Percentiles rank a stretch among this genome's conserved stretches.
Evolutionary conservation across 2,797 vertebrate genomes (phyloP).

Genomic region (Phrynocephalus guinanensis): DNA sequence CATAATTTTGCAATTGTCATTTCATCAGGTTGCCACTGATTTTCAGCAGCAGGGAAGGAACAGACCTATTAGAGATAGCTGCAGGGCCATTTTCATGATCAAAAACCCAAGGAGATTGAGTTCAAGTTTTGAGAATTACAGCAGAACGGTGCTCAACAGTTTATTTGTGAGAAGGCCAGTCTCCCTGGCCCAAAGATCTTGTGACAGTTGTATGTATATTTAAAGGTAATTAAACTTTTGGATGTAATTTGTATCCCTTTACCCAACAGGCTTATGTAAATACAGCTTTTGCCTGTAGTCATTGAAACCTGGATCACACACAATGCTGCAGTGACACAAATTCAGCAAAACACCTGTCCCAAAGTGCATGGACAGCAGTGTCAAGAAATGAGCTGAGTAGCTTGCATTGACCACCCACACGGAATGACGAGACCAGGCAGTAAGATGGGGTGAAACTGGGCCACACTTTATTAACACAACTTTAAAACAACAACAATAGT

Average conservation of each 20-base stretch:
- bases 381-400: background rate
- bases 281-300: background rate
- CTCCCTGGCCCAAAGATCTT: background rate
- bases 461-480: too few relatives aligned
- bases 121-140: slow-evolving; percentile 9
- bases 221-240: background rate
- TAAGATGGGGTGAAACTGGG: too few relatives aligned
- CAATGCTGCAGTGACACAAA: background rate
- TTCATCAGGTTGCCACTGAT: background rate
- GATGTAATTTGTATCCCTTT: background rate
- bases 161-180: background rate
- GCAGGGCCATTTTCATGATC: slow-evolving; percentile 13
- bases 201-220: background rate
- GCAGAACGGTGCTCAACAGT: background rate
- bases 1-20: background rate
- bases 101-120: slow-evolving; percentile 13
- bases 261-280: background rate
- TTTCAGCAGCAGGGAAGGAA: slow-evolving; percentile 5
- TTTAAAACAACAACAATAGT: too few relatives aligned
- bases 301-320: background rate
- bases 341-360: background rate
- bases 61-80: slow-evolving; percentile 2
- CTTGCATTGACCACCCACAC: background rate
- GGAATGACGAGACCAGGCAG: too few relatives aligned
- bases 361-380: background rate